These are phyloP conservation scores for Cataglyphis hispanica DNA, from an alignment of 1,140 invertebrate species.

Conservation along the genomic window DNA sequence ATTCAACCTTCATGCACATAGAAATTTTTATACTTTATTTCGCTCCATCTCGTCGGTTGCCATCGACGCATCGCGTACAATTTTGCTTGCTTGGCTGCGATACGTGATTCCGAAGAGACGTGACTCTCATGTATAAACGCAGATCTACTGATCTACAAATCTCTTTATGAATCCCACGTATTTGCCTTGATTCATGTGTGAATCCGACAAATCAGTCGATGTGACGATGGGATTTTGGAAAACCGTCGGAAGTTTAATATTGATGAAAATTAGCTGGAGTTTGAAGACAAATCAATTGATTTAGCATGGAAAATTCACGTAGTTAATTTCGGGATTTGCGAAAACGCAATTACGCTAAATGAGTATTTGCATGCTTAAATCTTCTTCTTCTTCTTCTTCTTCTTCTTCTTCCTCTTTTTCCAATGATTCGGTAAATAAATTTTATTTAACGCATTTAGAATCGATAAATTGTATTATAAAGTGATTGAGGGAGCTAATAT, in stretches of 20 bases:
- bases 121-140: slow-evolving; percentile 21
- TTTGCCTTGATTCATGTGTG: neutral
- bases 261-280: slow-evolving; percentile 7
- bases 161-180: neutral
- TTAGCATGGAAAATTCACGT: neutral
- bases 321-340: neutral
- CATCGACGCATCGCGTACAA: neutral
- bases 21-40: neutral
- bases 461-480: neutral
- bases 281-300: neutral
- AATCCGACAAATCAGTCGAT: neutral
- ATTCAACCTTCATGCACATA: neutral
- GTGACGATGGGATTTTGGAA: neutral
- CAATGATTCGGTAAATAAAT: neutral
- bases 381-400: neutral
- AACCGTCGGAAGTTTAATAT: neutral
- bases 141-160: slow-evolving; percentile 35
- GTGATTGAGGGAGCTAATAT: neutral
- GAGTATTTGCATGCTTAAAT: neutral
- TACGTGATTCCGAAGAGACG: slow-evolving; percentile 4
- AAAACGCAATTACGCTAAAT: neutral
- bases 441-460: neutral
- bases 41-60: neutral
- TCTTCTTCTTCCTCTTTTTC: neutral
- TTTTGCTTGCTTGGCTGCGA: neutral